A percentile compares a stretch with the other conserved stretches of the same genome.
Conservation (phyloP, 2,888 invertebrate species). For the Epirrita christyi region DNA sequence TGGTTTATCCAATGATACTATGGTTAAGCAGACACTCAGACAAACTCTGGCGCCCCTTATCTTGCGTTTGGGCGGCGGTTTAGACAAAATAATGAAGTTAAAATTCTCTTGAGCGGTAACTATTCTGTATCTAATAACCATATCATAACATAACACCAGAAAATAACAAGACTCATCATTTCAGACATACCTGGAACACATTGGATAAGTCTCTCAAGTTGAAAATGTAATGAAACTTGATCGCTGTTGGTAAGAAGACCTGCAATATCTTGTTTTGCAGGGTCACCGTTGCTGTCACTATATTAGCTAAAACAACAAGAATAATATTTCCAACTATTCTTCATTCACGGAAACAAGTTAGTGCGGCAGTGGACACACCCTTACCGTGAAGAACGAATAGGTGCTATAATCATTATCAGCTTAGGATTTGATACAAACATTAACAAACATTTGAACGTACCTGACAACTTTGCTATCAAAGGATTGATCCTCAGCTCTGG, state of each 20-base stretch:
- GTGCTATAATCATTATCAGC: background rate
- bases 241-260: slow-evolving; percentile 96
- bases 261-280: slow-evolving; percentile 94
- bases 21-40: too few relatives aligned
- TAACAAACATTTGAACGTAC: slow-evolving; percentile 48
- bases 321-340: background rate
- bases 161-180: too few relatives aligned
- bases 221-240: slow-evolving; percentile 98
- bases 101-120: too few relatives aligned
- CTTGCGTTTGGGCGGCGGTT: too few relatives aligned
- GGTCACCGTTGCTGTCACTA: slow-evolving; percentile 93
- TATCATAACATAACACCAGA: too few relatives aligned
- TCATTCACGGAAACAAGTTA: too few relatives aligned
- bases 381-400: too few relatives aligned
- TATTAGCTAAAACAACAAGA: slow-evolving; percentile 75
- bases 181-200: slow-evolving; percentile 94
- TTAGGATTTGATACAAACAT: background rate
- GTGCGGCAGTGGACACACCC: too few relatives aligned
- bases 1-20: too few relatives aligned
- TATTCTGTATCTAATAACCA: too few relatives aligned
- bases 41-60: too few relatives aligned
- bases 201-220: slow-evolving; percentile 97
- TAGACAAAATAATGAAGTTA: too few relatives aligned
- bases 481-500: slow-evolving; percentile 91
- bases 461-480: slow-evolving; percentile 87